A percentile compares a stretch with the other conserved stretches of the same genome.
Conservation (phyloP, 2,113 vertebrate species). For the Turdus rufiventris region DNA sequence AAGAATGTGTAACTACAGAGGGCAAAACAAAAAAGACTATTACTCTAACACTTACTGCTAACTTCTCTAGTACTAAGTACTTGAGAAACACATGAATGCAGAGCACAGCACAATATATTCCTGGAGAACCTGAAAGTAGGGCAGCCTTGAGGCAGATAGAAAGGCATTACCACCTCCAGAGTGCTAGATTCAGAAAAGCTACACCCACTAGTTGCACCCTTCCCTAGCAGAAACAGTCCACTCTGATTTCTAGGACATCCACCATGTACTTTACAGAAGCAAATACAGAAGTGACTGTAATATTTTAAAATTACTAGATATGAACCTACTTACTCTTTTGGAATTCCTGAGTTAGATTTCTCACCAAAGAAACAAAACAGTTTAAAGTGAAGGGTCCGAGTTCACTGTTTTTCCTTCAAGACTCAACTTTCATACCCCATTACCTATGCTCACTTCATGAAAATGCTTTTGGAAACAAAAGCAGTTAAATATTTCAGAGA, state of each 20-base stretch:
- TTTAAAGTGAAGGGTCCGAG: background rate
- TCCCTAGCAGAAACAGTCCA: background rate
- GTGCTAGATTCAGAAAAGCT: background rate
- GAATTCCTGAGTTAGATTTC: background rate
- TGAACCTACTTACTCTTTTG: background rate
- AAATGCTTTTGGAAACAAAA: background rate
- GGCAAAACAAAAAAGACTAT: background rate
- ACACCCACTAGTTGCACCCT: background rate
- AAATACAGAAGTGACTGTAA: background rate
- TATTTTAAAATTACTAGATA: background rate
- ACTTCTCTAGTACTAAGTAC: background rate
- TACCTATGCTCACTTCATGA: background rate
- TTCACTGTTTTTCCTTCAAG: background rate
- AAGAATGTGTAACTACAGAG: background rate
- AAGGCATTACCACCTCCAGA: background rate
- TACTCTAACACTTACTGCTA: background rate
- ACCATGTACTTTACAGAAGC: background rate
- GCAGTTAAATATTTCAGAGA: background rate
- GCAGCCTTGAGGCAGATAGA: background rate
- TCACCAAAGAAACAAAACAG: background rate
- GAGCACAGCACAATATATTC: background rate
- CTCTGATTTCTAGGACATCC: background rate
- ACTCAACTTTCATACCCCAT: background rate
- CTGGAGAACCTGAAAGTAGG: background rate
- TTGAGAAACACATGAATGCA: background rate